Percentiles rank a stretch among this genome's conserved stretches.
These are phyloP conservation scores for Rhinopomastus cyanomelas DNA, from an alignment of 2,113 vertebrate genomes.

Conservation along the genomic window DNA sequence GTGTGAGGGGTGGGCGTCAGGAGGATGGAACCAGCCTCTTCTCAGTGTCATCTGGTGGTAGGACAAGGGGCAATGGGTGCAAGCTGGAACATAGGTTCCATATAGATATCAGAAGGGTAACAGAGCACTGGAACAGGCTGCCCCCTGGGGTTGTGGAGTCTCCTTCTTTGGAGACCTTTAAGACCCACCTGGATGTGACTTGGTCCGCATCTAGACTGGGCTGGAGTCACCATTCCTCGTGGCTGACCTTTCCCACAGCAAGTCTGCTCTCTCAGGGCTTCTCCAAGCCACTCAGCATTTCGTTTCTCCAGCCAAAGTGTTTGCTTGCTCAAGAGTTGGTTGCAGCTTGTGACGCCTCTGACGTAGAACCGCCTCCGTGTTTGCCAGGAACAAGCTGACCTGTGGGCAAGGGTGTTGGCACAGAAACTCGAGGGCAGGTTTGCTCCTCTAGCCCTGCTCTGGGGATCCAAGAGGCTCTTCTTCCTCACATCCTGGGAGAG, in stretches of 20 bases:
- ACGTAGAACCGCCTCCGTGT: not conserved
- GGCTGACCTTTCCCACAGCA: not conserved
- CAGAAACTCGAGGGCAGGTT: not conserved
- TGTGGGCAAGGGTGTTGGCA: not conserved
- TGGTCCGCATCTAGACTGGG: not conserved
- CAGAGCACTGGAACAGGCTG: too few relatives aligned
- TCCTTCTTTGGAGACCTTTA: too few relatives aligned
- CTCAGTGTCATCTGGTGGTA: too few relatives aligned
- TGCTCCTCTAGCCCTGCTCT: not conserved
- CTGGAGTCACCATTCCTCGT: not conserved
- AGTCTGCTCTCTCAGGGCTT: not conserved
- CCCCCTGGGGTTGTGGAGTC: too few relatives aligned
- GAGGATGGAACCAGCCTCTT: too few relatives aligned
- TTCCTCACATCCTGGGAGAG: not conserved
- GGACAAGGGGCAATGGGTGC: too few relatives aligned
- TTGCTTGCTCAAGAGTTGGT: not conserved
- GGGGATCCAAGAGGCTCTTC: not conserved
- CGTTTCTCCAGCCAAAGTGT: not conserved
- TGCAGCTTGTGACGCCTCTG: not conserved
- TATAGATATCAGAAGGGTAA: too few relatives aligned
- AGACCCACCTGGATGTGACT: not conserved
- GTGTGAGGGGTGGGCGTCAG: too few relatives aligned
- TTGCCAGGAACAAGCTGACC: slow-evolving; percentile 27
- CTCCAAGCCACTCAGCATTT: not conserved
- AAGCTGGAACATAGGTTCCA: too few relatives aligned